Evolutionary conservation across 2,888 invertebrate species (phyloP).

Genomic region (Idaea dimidiata): DNA sequence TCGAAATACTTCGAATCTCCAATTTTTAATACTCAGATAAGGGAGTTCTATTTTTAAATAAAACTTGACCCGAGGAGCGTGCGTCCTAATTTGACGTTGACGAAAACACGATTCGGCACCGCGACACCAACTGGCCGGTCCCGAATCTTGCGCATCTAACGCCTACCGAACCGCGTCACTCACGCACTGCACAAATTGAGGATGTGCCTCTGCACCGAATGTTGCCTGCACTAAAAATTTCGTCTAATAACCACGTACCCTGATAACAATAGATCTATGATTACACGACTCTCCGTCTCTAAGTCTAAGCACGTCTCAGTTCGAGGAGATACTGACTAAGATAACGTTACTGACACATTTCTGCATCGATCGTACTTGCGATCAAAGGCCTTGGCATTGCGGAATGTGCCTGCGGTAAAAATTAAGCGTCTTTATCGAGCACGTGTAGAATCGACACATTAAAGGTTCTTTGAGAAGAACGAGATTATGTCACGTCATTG

Average conservation of each 20-base stretch:
- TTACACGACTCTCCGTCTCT: neutral
- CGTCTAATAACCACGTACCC: neutral
- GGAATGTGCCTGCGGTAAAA: neutral
- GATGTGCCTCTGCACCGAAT: conserved; percentile 29
- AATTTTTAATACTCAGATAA: neutral
- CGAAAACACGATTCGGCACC: neutral
- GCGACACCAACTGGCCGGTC: conserved; percentile 13
- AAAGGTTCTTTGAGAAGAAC: no score
- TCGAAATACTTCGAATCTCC: neutral
- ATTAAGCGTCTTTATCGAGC: neutral
- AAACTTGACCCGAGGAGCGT: neutral
- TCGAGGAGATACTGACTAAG: neutral
- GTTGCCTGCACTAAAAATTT: conserved; percentile 17
- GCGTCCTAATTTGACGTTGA: neutral
- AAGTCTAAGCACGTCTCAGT: neutral
- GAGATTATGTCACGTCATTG: no score
- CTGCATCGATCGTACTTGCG: neutral
- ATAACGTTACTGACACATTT: neutral
- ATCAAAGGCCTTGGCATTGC: neutral
- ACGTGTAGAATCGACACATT: no score
- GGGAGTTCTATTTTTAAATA: neutral
- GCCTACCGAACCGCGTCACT: conserved; percentile 17
- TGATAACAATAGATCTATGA: neutral
- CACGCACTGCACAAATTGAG: conserved; percentile 19
- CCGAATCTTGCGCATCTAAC: conserved; percentile 20